Conservation (phyloP, 1,140 invertebrate species). For the Cotesia glomerata region DNA sequence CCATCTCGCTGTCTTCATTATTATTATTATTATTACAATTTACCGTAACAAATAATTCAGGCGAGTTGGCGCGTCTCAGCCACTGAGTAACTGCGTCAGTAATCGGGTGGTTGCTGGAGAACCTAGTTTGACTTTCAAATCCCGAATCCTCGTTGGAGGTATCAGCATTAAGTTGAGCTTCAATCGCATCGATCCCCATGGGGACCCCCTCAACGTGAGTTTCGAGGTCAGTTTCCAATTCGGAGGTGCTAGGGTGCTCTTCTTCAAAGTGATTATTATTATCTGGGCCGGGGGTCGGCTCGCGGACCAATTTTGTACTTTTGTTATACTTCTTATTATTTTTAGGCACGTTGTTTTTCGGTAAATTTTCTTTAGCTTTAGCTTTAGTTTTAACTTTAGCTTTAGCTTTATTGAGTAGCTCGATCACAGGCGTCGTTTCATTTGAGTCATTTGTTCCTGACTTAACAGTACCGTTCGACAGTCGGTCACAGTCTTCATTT, state of each 20-base stretch:
- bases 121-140: conserved; percentile 47
- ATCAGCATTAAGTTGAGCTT: conserved; percentile 30
- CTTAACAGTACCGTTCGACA: conserved; percentile 2
- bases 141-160: conserved; percentile 51
- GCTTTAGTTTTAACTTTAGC: too few relatives aligned
- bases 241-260: background rate
- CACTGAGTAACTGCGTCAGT: conserved; percentile 60
- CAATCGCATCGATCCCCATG: conserved; percentile 26
- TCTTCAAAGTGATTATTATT: background rate
- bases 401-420: background rate
- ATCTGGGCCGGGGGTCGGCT: conserved; percentile 37
- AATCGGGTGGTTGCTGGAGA: conserved; percentile 46
- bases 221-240: background rate
- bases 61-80: conserved; percentile 52
- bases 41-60: conserved; percentile 47
- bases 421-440: background rate
- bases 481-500: background rate
- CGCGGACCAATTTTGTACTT: conserved; percentile 40
- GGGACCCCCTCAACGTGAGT: conserved; percentile 12
- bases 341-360: conserved; percentile 6
- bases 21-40: background rate
- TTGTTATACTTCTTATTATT: conserved; percentile 25
- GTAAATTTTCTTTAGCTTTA: background rate
- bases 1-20: conserved; percentile 35
- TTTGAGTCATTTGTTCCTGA: background rate